Percentiles rank a stretch among this genome's conserved stretches.
Evolutionary conservation across 2,888 invertebrate species (phyloP).

Genomic region (Tetrapedia diversipes): DNA sequence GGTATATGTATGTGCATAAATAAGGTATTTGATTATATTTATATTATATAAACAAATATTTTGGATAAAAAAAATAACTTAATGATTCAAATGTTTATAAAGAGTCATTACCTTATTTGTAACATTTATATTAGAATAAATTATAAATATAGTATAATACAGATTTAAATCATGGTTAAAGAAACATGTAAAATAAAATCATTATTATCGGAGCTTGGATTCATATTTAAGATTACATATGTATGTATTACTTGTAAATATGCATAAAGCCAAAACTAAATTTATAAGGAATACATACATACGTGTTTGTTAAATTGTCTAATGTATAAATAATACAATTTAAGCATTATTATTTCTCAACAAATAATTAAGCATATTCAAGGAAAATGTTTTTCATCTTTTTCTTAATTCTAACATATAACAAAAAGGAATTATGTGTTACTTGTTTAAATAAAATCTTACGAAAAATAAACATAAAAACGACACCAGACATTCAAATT

Average conservation of each 20-base stretch:
- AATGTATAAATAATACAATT: slow-evolving; percentile 58
- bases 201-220: slow-evolving; percentile 37
- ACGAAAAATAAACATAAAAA: slow-evolving; percentile 12
- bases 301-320: slow-evolving; percentile 28
- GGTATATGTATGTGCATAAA: slow-evolving; percentile 12
- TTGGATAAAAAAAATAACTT: slow-evolving; percentile 14
- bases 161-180: slow-evolving; percentile 7
- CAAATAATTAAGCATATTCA: slow-evolving; percentile 22
- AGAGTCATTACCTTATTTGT: slow-evolving; percentile 1
- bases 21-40: slow-evolving; percentile 1
- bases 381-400: slow-evolving; percentile 2
- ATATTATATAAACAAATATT: background rate
- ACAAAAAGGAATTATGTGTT: background rate
- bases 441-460: background rate
- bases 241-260: slow-evolving; percentile 32
- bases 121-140: background rate
- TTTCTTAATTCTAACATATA: slow-evolving; percentile 6
- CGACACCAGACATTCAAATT: slow-evolving; percentile 41
- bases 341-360: slow-evolving; percentile 22
- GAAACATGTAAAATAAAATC: slow-evolving; percentile 30
- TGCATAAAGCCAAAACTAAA: slow-evolving; percentile 59
- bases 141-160: background rate
- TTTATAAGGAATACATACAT: slow-evolving; percentile 44
- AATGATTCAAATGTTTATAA: slow-evolving; percentile 9
- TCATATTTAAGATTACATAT: slow-evolving; percentile 43